Evolutionary conservation across 1,140 invertebrate species (phyloP), one percentile per base, ranked within the genome.

Genomic region (Branchinecta lindahli): DNA sequence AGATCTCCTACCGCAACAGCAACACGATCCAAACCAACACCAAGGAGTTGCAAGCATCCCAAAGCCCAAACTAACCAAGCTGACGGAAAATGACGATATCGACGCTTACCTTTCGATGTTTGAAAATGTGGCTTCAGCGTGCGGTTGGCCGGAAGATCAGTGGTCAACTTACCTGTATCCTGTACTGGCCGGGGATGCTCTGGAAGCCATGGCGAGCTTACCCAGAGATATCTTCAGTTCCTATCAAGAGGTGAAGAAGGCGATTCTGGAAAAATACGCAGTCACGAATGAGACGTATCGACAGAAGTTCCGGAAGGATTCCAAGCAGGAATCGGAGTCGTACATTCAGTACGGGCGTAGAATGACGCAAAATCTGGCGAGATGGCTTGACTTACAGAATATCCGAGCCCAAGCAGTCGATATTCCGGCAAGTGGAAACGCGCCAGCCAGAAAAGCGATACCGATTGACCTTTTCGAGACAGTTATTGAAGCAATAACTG

Each of bases 261-360:
- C n/a, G n/a, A 52, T 52, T 9, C n/a, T 52, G 9, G 47, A n/a
- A n/a, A 52, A 52, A n/a, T 52, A 52, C n/a, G 9, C 47, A 9
- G 47, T 52, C 47, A 52, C 47, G n/a, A 52, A n/a, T 52, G 47
- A 52, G n/a, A 52, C 47, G n/a, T n/a, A n/a, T n/a, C n/a, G n/a
- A n/a, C n/a, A n/a, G n/a, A n/a, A n/a, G n/a, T n/a, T n/a, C n/a
- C n/a, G n/a, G n/a, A n/a, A n/a, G n/a, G n/a, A n/a, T n/a, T n/a
- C n/a, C n/a, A n/a, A n/a, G n/a, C n/a, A n/a, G n/a, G n/a, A n/a
- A n/a, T n/a, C n/a, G n/a, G n/a, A n/a, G n/a, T n/a, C n/a, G n/a
- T n/a, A n/a, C n/a, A n/a, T n/a, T n/a, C n/a, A n/a, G n/a, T n/a
- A n/a, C n/a, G n/a, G n/a, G n/a, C n/a, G n/a, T n/a, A n/a, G n/a